Evolutionary conservation across 2,888 invertebrate species (phyloP).

Genomic region (Amblyjoppa fuscipennis): DNA sequence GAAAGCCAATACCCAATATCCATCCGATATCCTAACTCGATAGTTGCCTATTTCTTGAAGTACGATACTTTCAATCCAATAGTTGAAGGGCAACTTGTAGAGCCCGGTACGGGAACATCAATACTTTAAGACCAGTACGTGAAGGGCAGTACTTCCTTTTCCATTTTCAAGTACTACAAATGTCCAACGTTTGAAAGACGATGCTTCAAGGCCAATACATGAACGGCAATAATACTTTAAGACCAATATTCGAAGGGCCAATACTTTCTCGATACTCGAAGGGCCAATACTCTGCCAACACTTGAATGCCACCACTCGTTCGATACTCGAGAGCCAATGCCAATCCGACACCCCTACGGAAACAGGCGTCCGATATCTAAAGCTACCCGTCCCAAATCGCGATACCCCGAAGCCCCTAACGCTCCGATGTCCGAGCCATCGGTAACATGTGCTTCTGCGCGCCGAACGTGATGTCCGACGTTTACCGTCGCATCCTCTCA

Average conservation of each 20-base stretch:
- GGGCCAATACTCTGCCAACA: neutral
- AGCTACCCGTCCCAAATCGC: neutral
- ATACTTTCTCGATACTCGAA: neutral
- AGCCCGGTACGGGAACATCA: neutral
- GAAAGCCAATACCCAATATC: neutral
- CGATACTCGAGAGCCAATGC: too few species aligned
- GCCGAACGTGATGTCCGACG: conserved; percentile 52
- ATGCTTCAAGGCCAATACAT: neutral
- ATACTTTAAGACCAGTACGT: neutral
- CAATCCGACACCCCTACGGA: neutral
- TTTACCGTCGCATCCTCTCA: conserved; percentile 53
- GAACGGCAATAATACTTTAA: neutral
- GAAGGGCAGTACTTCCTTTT: neutral
- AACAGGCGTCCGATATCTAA: neutral
- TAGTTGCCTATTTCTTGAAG: neutral
- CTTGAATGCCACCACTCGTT: neutral
- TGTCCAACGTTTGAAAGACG: neutral
- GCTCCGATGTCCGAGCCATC: conserved; percentile 56
- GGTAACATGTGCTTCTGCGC: neutral
- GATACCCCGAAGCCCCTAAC: neutral
- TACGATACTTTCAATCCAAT: neutral
- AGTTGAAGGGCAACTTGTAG: neutral
- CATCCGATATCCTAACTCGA: neutral
- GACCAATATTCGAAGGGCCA: neutral
- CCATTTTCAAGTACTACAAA: neutral